Conservation (phyloP, 2,113 vertebrate genomes). For the Octodon degus region DNA sequence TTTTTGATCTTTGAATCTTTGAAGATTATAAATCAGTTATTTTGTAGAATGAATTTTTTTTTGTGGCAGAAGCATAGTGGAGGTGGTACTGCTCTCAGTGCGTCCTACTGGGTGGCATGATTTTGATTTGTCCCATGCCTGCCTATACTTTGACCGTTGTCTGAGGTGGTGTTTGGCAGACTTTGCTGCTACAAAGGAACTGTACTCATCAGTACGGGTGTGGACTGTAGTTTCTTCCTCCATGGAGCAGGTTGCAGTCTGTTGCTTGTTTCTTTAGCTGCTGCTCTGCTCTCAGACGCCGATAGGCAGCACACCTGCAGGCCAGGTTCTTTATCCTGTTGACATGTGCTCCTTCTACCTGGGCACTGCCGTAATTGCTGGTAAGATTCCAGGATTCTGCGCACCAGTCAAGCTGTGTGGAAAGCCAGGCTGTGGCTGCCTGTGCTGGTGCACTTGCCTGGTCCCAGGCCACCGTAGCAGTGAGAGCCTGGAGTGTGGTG, state of each 20-base stretch:
- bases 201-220: background rate
- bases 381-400: background rate
- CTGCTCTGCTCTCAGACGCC: background rate
- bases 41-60: background rate
- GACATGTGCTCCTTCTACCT: too few relatives aligned
- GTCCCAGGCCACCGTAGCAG: too few relatives aligned
- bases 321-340: background rate
- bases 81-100: background rate
- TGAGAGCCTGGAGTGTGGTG: background rate
- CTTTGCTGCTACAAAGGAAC: background rate
- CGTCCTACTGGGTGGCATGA: accelerated
- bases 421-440: background rate
- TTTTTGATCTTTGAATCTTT: background rate
- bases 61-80: background rate
- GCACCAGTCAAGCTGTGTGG: background rate
- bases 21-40: background rate
- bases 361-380: too few relatives aligned
- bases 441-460: background rate
- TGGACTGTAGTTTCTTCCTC: background rate
- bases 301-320: background rate
- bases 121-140: accelerated
- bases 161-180: background rate
- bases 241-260: background rate
- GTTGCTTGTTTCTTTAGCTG: background rate
- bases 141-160: background rate